Evolutionary conservation across 2,113 vertebrate genomes (phyloP), one percentile per base, ranked within the genome.

Genomic region (Nymphicus hollandicus): DNA sequence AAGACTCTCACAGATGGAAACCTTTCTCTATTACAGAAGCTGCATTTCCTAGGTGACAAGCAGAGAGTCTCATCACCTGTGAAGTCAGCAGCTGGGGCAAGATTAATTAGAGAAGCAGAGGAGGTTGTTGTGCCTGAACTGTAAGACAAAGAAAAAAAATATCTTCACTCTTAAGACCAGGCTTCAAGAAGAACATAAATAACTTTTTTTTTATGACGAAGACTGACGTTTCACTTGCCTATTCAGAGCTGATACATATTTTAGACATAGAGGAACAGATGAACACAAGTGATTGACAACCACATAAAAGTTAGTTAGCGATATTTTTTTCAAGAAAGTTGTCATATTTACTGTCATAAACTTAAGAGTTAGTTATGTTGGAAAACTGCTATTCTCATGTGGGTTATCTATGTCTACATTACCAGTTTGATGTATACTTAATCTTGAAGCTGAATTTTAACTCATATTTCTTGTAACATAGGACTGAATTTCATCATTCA

Each of bases 21-120:
- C 35, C 5, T 88, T 93, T 88, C 64, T 70, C 63, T 94, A 11
- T 72, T 91, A 83, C 39, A 89, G 60, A 92, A 89, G 72, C 47
- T 74, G 20, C 83, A 95, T 89, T 95, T 95, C 58, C 72, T 86
- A 83, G 68, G 46, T 96, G 82, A 88, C 79, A 95, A 94, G 81
- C 27, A 46, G 63, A 83, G 35, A 80, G 46, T 80, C 65, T 92
- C 70, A 95, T 94, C 94, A 91, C 86, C 87, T 92, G 52, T 87
- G 53, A 50, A 95, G 79, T 86, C 93, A 96, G 85, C 50, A 95
- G 22, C 74, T 88, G 55, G 55, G 55, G 11, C 37, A 90, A 91
- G 89, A 96, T 89, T 94, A 95, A 96, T 96, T 96, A 96, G 55
- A 0, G 4, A 89, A 88, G 31, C 49, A 66, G 87, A 80, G 81